phyloP scores from a whole-genome alignment of 1,140 invertebrate species.

The Brachystomella parvula region DNA sequence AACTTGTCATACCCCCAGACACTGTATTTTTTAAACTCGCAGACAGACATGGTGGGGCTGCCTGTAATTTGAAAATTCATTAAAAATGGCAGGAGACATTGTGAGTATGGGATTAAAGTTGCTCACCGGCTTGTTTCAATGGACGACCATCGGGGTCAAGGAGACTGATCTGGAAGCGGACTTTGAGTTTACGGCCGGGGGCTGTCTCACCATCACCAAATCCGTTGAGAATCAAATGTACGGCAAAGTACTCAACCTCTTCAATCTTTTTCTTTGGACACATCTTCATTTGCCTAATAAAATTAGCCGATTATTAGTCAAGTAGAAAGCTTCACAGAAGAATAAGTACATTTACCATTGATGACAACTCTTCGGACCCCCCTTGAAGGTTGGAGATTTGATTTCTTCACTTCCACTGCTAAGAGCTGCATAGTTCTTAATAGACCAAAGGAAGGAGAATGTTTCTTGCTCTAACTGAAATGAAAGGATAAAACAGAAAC shows the following conservation, averaged over 20 bases:
- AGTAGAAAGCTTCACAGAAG: background rate
- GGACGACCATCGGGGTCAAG: constrained; percentile 34
- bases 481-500: constrained; percentile 2
- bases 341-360: constrained; percentile 24
- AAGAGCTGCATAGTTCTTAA: constrained; percentile 32
- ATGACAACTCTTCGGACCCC: constrained; percentile 35
- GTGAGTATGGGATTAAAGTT: background rate
- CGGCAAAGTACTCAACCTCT: constrained; percentile 35
- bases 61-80: constrained; percentile 22
- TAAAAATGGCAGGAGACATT: background rate
- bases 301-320: background rate
- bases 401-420: constrained; percentile 27
- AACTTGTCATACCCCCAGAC: constrained; percentile 39
- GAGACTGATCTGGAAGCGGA: constrained; percentile 36
- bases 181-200: constrained; percentile 28
- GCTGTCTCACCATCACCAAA: constrained; percentile 34
- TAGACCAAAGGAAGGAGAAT: constrained; percentile 35
- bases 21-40: constrained; percentile 35
- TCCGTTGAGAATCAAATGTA: constrained; percentile 31
- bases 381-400: constrained; percentile 32
- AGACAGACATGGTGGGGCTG: constrained; percentile 36
- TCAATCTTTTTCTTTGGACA: constrained; percentile 35
- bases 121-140: constrained; percentile 36
- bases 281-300: constrained; percentile 36
- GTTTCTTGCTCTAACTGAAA: constrained; percentile 36